Base-by-base conservation (phyloP, 2,113 vertebrate genomes). In the Cyprinus carpio region DNA sequence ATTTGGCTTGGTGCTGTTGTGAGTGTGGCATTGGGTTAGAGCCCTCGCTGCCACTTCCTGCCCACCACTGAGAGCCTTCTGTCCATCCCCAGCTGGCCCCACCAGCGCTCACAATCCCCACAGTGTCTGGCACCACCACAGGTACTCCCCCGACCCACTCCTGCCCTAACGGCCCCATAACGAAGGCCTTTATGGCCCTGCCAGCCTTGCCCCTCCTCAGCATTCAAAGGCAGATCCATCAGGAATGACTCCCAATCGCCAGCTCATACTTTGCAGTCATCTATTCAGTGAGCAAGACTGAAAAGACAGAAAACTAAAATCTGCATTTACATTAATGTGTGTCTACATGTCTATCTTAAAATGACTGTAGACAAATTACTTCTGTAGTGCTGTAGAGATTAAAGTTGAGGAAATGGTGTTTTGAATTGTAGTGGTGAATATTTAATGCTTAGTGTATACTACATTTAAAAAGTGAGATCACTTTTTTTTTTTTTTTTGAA, bases 21-120 rank as follows among this genome's bases (percentile, higher is more conserved):
- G 43, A 88, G 86, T 69, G 86, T 87, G 84, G 58, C 86, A 49
- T 85, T 86, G 87, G 88, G 82, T 71, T 62, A 72, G 81, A 54
- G 72, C 67, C 81, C 74, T 87, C 74, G 15, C 84, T 83, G 72
- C 77, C 82, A 87, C 86, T 90, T 90, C 90, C 89, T 89, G 86
- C 77, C 84, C 82, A 54, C 84, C 87, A 88, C 89, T 91, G 84
- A 91, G 89, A 84, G 75, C 85, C 85, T 86, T 91, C 90, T 91
- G 89, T 91, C 84, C 88, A 20, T 84, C 58, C 87, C 89, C 90
- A 91, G 90, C 90, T 91, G 90, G 88, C 86, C 80, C 65, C 62
- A 29, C 76, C 86, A 83, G 84, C 43, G 16, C 81, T 84, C 60
- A 89, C 90, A 91, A 89, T 83, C 80, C 81, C 86, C 82, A 84